A percentile compares a stretch with the other conserved stretches of the same genome.
phyloP scores from a whole-genome alignment of 30 jellyfish, hydroid and myxozoan genomes.

The Cassiopea xamachana region DNA sequence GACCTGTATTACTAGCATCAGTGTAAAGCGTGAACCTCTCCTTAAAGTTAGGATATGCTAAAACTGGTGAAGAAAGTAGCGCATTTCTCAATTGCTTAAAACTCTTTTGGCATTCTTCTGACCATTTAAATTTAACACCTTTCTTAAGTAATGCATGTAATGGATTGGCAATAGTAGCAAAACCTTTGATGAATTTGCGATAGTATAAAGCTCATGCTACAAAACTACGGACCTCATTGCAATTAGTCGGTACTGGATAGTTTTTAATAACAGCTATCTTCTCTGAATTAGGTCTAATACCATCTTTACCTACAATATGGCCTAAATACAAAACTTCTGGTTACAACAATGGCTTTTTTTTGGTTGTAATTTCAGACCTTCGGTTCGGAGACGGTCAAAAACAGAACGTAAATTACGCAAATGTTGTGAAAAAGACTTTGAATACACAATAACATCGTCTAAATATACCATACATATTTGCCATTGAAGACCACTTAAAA shows the following conservation, averaged over 20 bases:
- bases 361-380: constrained; percentile 58
- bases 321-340: constrained; percentile 68
- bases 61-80: constrained; percentile 57
- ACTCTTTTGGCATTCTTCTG: neutral
- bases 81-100: neutral
- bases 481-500: constrained; percentile 66
- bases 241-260: constrained; percentile 42
- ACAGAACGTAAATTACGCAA: constrained; percentile 31
- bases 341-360: constrained; percentile 51
- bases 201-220: constrained; percentile 55
- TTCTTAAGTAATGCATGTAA: constrained; percentile 29
- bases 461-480: constrained; percentile 55
- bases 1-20: constrained; percentile 61
- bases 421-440: constrained; percentile 45
- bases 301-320: constrained; percentile 54
- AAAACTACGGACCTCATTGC: constrained; percentile 58
- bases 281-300: constrained; percentile 47
- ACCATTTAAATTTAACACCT: constrained; percentile 26
- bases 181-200: constrained; percentile 52
- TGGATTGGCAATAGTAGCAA: constrained; percentile 68
- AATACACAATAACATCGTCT: constrained; percentile 69
- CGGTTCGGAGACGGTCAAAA: constrained; percentile 48
- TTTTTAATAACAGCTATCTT: constrained; percentile 13
- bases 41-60: constrained; percentile 45
- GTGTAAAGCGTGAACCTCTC: constrained; percentile 47